Conservation (phyloP, 2,888 invertebrate species). For the Eurois occulta region DNA sequence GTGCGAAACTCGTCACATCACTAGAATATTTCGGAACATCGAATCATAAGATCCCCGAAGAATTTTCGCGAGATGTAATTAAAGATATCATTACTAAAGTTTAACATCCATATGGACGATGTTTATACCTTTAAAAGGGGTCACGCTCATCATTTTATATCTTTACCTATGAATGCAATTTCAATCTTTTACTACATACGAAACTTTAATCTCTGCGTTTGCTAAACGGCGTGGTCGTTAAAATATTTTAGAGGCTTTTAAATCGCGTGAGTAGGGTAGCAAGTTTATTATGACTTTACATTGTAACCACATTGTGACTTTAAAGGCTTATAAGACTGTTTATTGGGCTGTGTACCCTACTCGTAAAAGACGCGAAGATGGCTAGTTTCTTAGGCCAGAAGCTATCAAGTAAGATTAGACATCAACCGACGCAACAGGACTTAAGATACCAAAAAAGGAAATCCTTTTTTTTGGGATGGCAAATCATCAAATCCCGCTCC, state of each 20-base stretch:
- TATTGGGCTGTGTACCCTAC: slow-evolving; percentile 16
- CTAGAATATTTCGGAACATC: neutral
- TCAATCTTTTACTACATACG: slow-evolving; percentile 50
- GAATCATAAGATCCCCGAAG: neutral
- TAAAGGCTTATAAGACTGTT: slow-evolving; percentile 11
- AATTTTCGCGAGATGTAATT: neutral
- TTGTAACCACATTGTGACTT: slow-evolving; percentile 53
- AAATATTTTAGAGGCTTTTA: slow-evolving; percentile 58
- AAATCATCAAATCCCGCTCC: too few relatives aligned
- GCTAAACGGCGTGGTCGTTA: slow-evolving; percentile 49
- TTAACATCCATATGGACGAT: neutral
- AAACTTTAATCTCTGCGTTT: slow-evolving; percentile 51
- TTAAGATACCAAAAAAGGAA: neutral
- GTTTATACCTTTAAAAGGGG: neutral
- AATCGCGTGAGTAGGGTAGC: slow-evolving; percentile 25
- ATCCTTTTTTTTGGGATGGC: too few relatives aligned
- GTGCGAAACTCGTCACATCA: neutral
- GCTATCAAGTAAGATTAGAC: neutral
- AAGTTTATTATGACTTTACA: slow-evolving; percentile 51
- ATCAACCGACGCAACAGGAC: neutral
- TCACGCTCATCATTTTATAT: slow-evolving; percentile 18
- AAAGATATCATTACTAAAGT: neutral
- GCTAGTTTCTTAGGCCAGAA: neutral
- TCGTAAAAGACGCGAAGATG: neutral
- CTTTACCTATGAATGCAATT: slow-evolving; percentile 27